Base-by-base conservation (phyloP, 2,797 vertebrate genomes). In the Tauraco hartlaubi region DNA sequence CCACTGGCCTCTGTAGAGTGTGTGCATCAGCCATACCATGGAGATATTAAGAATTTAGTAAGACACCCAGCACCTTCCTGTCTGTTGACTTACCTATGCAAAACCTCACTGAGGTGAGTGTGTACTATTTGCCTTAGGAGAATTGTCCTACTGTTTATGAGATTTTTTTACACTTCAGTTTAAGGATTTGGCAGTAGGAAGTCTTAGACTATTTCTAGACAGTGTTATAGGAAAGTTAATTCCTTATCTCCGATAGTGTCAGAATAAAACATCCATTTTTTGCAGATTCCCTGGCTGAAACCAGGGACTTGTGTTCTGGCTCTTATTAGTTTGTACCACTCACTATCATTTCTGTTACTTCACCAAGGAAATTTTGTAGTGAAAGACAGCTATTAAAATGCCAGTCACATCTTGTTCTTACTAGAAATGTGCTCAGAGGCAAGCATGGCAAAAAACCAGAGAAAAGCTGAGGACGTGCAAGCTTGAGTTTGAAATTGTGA, bases 381-480 rank as follows among this genome's bases (percentile, higher is more conserved):
- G 19, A 87, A 82, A 64, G 46, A 44, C 6, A 63, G 12, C 22
- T 69, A 23, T 68, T 68, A 73, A 91, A 79, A 76, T 37, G 48
- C 49, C 44, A 56, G 1, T 79, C 26, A 46, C 26, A 49, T 25
- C 28, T 17, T 76, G 28, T 4, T 74, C 9, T 94, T 85, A 63
- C 44, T 46, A 73, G 31, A 55, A 87, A 77, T 58, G 8, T 67
- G 15, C 18, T 87, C 39, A 52, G 67, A 89, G 11, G 8, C 7
- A 44, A 37, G 39, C 48, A 11, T 6, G 29, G 33, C 14, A 62
- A 82, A 84, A n/a, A 23, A 25, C 15, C 13, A 87, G 22, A 81
- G 28, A 51, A 81, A 88, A 76, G 9, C 3, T 0, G 2, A 61
- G 16, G 14, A 29, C 20, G 21, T 0, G 0, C 37, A 66, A 28